Base-by-base conservation (phyloP, 2,113 vertebrate genomes). In the Oostethus manadensis region DNA sequence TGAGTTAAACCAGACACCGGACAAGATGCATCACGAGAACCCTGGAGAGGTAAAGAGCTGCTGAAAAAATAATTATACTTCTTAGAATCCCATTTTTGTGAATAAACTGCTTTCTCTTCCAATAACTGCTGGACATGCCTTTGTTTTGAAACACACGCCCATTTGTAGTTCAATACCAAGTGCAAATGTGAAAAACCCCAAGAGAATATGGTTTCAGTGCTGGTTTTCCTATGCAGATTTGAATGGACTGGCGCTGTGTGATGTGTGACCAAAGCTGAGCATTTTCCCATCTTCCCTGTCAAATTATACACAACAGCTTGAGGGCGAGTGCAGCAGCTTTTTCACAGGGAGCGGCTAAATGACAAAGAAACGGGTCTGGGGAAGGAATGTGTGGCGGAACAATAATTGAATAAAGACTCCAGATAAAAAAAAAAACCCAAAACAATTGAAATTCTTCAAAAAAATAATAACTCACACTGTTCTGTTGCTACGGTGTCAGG, bases 11-110 rank as follows among this genome's bases (percentile, higher is more conserved):
- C 88, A 89, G 56, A 87, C 84, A 1, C 90, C 91, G 45, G 91
- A 93, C 60, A 89, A 91, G 61, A 90, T 93, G 58, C 89, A 90
- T 53, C 65, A 82, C 64, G 87, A 91, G 47, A 92, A 93, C 78
- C 84, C 88, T 62, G 88, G 84, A 69, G 92, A 94, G 82, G 94
- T 91, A 74, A 83, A 69, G 20, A 40, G 22, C 9, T 10, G 44
- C 56, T 26, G 15, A 14, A 57, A 23, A 45, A 2, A 7, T 3
- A 45, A 35, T 40, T 26, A 26, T n/a, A 10, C 8, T 14, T 11
- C 1, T 42, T 42, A 14, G 11, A 42, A 42, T 14, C 43, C 15
- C 22, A 16, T 47, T 20, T 65, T 21, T n/a, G 14, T 43, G 13
- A 8, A 21, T 40, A 57, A 23, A 38, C 17, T 29, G 17, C 6